A percentile compares a stretch with the other conserved stretches of the same genome.
These are phyloP conservation scores for Clepsis dumicolana DNA, from an alignment of 2,888 invertebrate species.

Conservation along the genomic window DNA sequence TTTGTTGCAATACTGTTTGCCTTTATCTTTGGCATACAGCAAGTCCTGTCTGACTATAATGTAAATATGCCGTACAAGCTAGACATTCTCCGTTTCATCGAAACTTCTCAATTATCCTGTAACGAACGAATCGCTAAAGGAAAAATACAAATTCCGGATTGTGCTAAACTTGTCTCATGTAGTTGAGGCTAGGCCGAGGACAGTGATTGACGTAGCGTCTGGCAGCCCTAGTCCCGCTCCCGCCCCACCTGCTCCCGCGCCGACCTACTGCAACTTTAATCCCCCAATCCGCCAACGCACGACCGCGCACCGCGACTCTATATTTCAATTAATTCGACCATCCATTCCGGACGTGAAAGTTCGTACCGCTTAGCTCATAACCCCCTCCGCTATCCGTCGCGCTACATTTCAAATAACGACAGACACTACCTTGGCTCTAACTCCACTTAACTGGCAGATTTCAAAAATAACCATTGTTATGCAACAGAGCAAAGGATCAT, in stretches of 20 bases:
- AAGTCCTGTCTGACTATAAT: slow-evolving; percentile 5
- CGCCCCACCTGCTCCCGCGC: slow-evolving; percentile 72
- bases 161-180: slow-evolving; percentile 11
- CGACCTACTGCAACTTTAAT: slow-evolving; percentile 81
- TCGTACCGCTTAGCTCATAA: slow-evolving; percentile 72
- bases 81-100: not conserved
- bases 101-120: not conserved
- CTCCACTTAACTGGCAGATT: slow-evolving; percentile 30
- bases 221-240: slow-evolving; percentile 48
- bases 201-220: slow-evolving; percentile 40
- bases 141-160: slow-evolving; percentile 2
- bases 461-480: slow-evolving; percentile 40
- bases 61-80: not conserved
- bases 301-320: slow-evolving; percentile 77
- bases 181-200: slow-evolving; percentile 26
- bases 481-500: slow-evolving; percentile 52
- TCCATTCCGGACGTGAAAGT: slow-evolving; percentile 75
- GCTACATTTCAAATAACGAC: slow-evolving; percentile 27
- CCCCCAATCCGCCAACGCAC: slow-evolving; percentile 77
- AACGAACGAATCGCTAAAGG: not conserved
- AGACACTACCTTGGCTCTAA: slow-evolving; percentile 30
- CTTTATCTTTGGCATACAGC: not conserved
- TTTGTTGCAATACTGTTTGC: slow-evolving; percentile 15
- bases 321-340: slow-evolving; percentile 84
- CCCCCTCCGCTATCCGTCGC: slow-evolving; percentile 51